Evolutionary conservation across 2,888 invertebrate species (phyloP).

Genomic region (Tiliacea aurago): DNA sequence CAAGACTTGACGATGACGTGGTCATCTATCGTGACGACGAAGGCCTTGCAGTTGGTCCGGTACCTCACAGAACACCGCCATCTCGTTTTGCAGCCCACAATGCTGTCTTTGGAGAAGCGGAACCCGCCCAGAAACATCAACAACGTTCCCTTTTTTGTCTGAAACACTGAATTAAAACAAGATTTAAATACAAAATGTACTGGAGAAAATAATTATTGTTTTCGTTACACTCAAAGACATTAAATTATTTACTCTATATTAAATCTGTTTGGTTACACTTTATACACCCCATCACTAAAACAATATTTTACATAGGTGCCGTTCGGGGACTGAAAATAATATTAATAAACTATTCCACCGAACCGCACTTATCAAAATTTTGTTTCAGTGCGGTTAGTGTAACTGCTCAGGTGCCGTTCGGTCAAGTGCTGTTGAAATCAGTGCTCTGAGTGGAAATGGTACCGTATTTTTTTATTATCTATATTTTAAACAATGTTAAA

Average conservation of each 20-base stretch:
- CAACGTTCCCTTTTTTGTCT: constrained; percentile 31
- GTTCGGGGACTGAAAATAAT: too few relatives aligned
- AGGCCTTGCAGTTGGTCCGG: constrained; percentile 55
- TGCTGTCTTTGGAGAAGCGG: constrained; percentile 57
- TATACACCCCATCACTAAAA: too few relatives aligned
- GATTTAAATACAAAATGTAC: neutral
- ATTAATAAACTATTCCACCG: too few relatives aligned
- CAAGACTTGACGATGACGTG: constrained; percentile 23
- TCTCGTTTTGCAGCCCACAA: constrained; percentile 57
- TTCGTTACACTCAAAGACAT: neutral
- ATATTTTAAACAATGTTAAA: neutral
- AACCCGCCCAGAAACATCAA: constrained; percentile 42
- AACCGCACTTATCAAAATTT: too few relatives aligned
- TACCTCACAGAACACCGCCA: constrained; percentile 76
- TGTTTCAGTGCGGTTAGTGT: too few relatives aligned
- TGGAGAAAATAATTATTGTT: neutral
- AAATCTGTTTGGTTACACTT: too few relatives aligned
- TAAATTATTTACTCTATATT: too few relatives aligned
- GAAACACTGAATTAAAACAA: constrained; percentile 36
- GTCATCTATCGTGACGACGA: constrained; percentile 40
- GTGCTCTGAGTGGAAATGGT: too few relatives aligned
- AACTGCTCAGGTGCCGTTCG: too few relatives aligned
- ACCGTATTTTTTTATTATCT: too few relatives aligned
- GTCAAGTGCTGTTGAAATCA: too few relatives aligned
- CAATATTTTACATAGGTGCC: too few relatives aligned